Conservation (phyloP, 2,797 vertebrate species). For the Okamejei kenojei region DNA sequence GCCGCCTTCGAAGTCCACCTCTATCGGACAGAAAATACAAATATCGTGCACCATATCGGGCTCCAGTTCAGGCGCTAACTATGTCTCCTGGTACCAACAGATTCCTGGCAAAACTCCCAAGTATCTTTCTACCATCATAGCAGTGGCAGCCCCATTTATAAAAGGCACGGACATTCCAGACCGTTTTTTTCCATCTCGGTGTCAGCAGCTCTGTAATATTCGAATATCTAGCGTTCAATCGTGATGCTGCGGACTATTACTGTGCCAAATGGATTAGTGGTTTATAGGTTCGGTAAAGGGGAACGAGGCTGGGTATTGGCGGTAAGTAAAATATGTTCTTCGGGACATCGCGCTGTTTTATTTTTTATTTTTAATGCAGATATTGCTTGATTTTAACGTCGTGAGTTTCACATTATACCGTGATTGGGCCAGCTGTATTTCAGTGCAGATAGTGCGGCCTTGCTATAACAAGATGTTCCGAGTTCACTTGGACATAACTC, state of each 20-base stretch:
- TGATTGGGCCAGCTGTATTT: too few species aligned
- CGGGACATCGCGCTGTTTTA: too few species aligned
- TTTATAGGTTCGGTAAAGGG: not conserved
- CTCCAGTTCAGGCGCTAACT: constrained; percentile 38
- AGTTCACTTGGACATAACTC: too few species aligned
- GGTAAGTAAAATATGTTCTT: not conserved
- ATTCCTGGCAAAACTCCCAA: constrained; percentile 45
- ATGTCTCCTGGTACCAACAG: constrained; percentile 57
- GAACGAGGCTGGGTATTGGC: not conserved
- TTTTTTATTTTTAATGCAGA: too few species aligned
- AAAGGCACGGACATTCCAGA: constrained; percentile 38
- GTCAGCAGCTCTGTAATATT: constrained; percentile 45
- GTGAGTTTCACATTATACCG: too few species aligned
- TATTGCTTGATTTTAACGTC: too few species aligned
- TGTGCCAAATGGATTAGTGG: not conserved
- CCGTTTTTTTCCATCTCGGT: constrained; percentile 53
- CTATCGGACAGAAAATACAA: constrained; percentile 48
- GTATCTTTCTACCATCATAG: constrained; percentile 51
- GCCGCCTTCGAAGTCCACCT: constrained; percentile 40
- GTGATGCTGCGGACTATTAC: too few species aligned
- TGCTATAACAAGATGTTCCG: too few species aligned
- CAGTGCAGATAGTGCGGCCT: too few species aligned
- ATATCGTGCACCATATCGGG: constrained; percentile 51
- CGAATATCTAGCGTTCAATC: constrained; percentile 15
- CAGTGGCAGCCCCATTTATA: constrained; percentile 44